Conservation (phyloP, 2,113 vertebrate genomes). For the Gracilinanus agilis region DNA sequence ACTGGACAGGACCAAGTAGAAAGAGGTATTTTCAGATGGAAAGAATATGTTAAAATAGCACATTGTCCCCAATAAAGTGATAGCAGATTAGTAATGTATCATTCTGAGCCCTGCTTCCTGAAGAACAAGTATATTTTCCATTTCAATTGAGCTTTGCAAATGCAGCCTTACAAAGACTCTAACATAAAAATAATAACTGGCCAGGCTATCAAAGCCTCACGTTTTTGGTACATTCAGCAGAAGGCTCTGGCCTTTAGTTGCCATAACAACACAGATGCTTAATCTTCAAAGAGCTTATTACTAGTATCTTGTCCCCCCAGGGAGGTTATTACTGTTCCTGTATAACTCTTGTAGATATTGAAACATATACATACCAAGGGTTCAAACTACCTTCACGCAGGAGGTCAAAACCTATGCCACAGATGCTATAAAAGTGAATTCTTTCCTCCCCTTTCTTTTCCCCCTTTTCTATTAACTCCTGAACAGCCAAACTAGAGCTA, state of each 20-base stretch:
- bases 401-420: accelerated
- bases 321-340: neutral
- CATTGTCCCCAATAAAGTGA: neutral
- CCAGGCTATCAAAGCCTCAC: accelerated
- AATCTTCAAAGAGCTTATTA: neutral
- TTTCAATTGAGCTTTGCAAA: neutral
- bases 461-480: accelerated
- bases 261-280: neutral
- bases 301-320: neutral
- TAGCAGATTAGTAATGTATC: neutral
- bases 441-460: neutral
- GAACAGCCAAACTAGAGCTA: neutral
- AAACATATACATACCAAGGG: neutral
- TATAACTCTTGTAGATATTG: accelerated
- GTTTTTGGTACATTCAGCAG: neutral
- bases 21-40: neutral
- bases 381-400: accelerated
- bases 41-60: neutral
- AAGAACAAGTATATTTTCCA: too few relatives aligned
- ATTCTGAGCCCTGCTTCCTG: neutral
- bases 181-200: neutral
- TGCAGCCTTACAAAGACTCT: accelerated
- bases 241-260: constrained; percentile 13
- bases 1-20: neutral
- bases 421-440: too few relatives aligned